phyloP scores from a whole-genome alignment of 2,113 vertebrate genomes.

The Anolis sagrei region DNA sequence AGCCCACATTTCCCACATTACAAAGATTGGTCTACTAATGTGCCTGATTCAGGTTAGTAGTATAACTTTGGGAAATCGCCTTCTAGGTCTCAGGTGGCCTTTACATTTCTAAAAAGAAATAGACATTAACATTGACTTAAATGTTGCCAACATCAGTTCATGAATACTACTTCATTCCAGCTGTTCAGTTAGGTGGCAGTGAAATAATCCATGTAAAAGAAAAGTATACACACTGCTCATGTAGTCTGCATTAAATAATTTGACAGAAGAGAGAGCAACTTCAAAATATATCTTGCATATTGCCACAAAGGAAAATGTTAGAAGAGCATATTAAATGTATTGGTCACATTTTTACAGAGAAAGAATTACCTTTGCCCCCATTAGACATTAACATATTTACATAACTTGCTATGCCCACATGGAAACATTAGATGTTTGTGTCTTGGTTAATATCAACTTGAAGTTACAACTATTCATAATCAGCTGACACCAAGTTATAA shows the following conservation, averaged over 20 bases:
- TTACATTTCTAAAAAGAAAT: slow-evolving; percentile 57
- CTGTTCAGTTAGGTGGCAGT: slow-evolving; percentile 84
- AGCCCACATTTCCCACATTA: slow-evolving; percentile 5
- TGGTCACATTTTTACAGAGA: slow-evolving; percentile 30
- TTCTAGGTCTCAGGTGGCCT: slow-evolving; percentile 48
- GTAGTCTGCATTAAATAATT: slow-evolving; percentile 83
- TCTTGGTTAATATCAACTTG: slow-evolving; percentile 68
- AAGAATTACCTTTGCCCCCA: slow-evolving; percentile 57
- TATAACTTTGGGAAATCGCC: slow-evolving; percentile 49
- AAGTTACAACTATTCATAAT: slow-evolving; percentile 66
- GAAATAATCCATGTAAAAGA: slow-evolving; percentile 86
- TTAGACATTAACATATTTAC: slow-evolving; percentile 42
- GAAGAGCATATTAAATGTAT: slow-evolving; percentile 34
- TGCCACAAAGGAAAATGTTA: slow-evolving; percentile 49
- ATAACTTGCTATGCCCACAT: slow-evolving; percentile 17
- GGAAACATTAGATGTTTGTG: slow-evolving; percentile 64
- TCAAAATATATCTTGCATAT: slow-evolving; percentile 78
- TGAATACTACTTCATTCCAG: slow-evolving; percentile 81
- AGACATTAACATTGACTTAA: slow-evolving; percentile 64
- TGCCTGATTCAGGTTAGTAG: slow-evolving; percentile 39
- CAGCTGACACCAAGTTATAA: slow-evolving; percentile 69
- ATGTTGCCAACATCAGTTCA: slow-evolving; percentile 72
- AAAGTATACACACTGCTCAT: slow-evolving; percentile 86
- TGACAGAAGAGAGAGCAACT: slow-evolving; percentile 77
- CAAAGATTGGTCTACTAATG: slow-evolving; percentile 28